phyloP scores from a whole-genome alignment of 2,113 vertebrate species.

The Nematolebias whitei region DNA sequence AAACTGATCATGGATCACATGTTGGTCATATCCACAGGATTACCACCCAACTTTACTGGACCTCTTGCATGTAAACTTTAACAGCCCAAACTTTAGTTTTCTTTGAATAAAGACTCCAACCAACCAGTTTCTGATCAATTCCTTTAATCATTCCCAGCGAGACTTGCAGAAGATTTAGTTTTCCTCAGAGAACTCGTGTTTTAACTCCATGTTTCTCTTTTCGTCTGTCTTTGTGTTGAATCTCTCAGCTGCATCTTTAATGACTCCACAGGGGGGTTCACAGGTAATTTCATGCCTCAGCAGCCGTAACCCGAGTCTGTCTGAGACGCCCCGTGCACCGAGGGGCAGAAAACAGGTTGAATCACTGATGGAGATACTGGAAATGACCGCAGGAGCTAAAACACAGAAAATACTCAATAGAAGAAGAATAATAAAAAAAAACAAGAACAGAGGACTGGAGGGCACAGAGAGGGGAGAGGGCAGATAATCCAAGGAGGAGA shows the following conservation, averaged over 20 bases:
- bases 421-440: no score
- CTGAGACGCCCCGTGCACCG: constrained; percentile 18
- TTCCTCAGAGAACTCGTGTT: not conserved
- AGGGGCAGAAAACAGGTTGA: constrained; percentile 16
- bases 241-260: constrained; percentile 18
- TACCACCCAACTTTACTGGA: no score
- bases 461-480: constrained; percentile 2
- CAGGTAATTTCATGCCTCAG: constrained; percentile 72
- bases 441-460: constrained; percentile 14
- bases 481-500: constrained; percentile 2
- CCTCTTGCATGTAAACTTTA: no score
- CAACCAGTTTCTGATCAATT: not conserved
- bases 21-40: no score
- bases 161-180: constrained; percentile 2
- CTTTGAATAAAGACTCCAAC: not conserved
- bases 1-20: no score
- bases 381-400: constrained; percentile 31
- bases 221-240: constrained; percentile 23
- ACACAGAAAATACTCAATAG: constrained; percentile 23
- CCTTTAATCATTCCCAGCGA: not conserved
- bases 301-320: constrained; percentile 43
- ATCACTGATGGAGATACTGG: constrained; percentile 30
- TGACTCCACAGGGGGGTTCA: constrained; percentile 10
- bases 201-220: not conserved
- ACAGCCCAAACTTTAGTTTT: no score